Evolutionary conservation across 2,888 invertebrate genomes (phyloP).

Genomic region (Limulus polyphemus): DNA sequence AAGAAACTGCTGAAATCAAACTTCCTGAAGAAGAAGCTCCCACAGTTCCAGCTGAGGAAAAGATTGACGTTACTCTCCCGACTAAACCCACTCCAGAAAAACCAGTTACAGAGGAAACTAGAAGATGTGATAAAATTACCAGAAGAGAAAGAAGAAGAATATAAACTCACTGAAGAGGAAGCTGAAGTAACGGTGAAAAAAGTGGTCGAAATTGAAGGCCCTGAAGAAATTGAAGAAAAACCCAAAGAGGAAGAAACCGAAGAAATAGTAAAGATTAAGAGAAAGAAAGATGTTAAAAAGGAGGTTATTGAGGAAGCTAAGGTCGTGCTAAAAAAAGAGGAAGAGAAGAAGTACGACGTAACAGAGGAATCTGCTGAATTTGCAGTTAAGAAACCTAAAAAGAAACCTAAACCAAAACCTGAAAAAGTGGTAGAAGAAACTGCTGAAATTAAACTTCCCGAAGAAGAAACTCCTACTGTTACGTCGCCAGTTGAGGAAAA

Average conservation of each 20-base stretch:
- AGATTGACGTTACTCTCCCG: not conserved
- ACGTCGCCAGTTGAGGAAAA: slow-evolving; percentile 11
- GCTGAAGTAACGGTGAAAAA: slow-evolving; percentile 30
- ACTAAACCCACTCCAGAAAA: slow-evolving; percentile 5
- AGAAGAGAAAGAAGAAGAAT: slow-evolving; percentile 4
- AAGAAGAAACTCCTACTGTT: not conserved
- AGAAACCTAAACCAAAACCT: slow-evolving; percentile 14
- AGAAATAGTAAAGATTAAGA: slow-evolving; percentile 12
- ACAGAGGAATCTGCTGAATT: slow-evolving; percentile 2
- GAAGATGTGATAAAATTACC: slow-evolving; percentile 1
- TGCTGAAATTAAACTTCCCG: slow-evolving; percentile 3
- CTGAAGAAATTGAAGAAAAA: slow-evolving; percentile 21
- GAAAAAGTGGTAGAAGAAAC: slow-evolving; percentile 16
- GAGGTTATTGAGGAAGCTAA: slow-evolving; percentile 27
- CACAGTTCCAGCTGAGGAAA: not conserved
- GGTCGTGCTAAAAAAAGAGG: slow-evolving; percentile 7
- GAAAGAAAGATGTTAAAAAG: slow-evolving; percentile 8
- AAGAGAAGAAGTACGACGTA: slow-evolving; percentile 8
- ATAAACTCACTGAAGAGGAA: slow-evolving; percentile 4
- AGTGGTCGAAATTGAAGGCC: slow-evolving; percentile 33
- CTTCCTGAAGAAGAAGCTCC: not conserved
- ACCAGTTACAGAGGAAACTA: not conserved
- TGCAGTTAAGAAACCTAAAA: slow-evolving; percentile 25
- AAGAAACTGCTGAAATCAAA: slow-evolving; percentile 12
- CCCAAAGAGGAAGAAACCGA: slow-evolving; percentile 25